Evolutionary conservation across 2,797 vertebrate genomes (phyloP), one percentile per base, ranked within the genome.

Genomic region (Siniperca obscura): DNA sequence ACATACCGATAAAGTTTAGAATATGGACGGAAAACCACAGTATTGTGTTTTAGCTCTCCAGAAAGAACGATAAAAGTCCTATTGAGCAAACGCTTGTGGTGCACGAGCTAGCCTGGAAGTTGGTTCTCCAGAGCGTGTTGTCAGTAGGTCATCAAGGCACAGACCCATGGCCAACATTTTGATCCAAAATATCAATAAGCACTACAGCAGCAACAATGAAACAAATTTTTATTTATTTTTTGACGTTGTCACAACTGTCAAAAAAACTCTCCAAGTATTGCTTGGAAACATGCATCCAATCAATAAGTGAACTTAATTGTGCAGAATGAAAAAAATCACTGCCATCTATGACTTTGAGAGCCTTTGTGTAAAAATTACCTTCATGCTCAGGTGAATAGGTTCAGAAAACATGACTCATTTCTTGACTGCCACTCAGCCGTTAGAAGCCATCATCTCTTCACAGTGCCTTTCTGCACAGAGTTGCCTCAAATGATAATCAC

Each of bases 401-500:
- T 78, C 72, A 79, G 62, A 82, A 78, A 86, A 85, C 34, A 48
- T 57, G 67, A 64, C 62, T 86, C 77, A 80, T 77, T 79, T 84
- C 74, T 77, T 71, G 74, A 75, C 83, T 78, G 84, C 76, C 88
- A 88, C 74, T 90, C 76, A 68, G 81, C 79, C 42, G 7, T 78
- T 70, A 69, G 76, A 83, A 62, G 82, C 85, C 73, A 77, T 88
- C 86, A 87, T 80, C 79, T 89, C 78, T 61, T 78, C 72, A 30
- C 70, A 44, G 76, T 74, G 76, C 82, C 76, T 84, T 56, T 89
- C 81, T 75, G 74, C 70, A 12, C 70, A 42, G 55, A 52, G 5
- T n/a, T 76, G 76, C 70, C 81, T 86, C 67, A 67, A 82, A 82
- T 87, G 72, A 83, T 91, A 89, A 90, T 90, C 81, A 82, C n/a